These are phyloP conservation scores for Sceloporus tristichus DNA, from an alignment of 2,113 vertebrate species.

Conservation along the genomic window DNA sequence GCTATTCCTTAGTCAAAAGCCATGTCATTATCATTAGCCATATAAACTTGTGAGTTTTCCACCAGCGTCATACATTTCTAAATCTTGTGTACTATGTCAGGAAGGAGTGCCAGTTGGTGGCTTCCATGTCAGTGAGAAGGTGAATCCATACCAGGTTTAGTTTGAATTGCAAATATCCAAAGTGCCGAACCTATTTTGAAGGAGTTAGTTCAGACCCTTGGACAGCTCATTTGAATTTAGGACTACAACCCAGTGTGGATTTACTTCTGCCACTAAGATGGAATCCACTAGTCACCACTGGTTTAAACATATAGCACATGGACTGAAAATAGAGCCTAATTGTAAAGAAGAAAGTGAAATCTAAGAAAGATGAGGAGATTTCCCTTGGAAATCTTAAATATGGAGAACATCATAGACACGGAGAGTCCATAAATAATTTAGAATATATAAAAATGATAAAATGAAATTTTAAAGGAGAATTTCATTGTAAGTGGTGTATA, in stretches of 20 bases:
- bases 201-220: too few relatives aligned
- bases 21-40: background rate
- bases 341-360: background rate
- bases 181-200: too few relatives aligned
- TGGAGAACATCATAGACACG: background rate
- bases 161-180: too few relatives aligned
- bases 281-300: too few relatives aligned
- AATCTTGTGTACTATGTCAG: background rate
- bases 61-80: background rate
- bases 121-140: too few relatives aligned
- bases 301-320: background rate
- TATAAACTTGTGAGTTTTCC: background rate
- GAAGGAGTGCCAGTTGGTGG: background rate
- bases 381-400: background rate
- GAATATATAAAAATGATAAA: background rate
- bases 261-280: too few relatives aligned
- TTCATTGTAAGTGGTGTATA: slow-evolving; percentile 8
- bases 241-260: too few relatives aligned
- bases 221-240: too few relatives aligned
- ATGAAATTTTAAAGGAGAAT: background rate
- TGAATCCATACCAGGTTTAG: too few relatives aligned
- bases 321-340: background rate
- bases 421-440: background rate
- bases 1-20: background rate
- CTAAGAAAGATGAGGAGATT: background rate